Evolutionary conservation across 2,113 vertebrate genomes (phyloP), one percentile per base, ranked within the genome.

Genomic region (Pterophyllum scalare): DNA sequence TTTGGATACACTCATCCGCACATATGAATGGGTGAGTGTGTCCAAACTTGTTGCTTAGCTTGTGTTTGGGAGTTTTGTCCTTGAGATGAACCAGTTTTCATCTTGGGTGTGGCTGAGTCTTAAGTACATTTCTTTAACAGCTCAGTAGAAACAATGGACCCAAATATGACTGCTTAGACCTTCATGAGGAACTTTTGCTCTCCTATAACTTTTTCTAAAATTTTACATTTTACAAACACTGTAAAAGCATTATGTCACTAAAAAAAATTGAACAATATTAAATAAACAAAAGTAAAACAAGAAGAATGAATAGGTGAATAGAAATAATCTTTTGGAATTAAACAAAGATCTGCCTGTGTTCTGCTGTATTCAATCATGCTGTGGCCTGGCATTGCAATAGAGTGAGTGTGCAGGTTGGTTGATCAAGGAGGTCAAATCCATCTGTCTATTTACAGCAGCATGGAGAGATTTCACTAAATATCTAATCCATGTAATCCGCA

Each of bases 401-500:
- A 82, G 62, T 61, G 46, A 75, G 43, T 70, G 65, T 46, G 58
- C 9, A 13, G 46, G 56, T 80, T 78, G 83, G 70, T 76, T 83
- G 79, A 60, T 59, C 75, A 49, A 20, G 74, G 54, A 58, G 76
- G n/a, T 75, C 78, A 81, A 67, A 58, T 85, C 93, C 94, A 94
- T 95, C 92, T 94, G 94, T 94, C 94, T 90, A 90, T 93, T 93
- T 92, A 93, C 91, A 91, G 83, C 84, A 65, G 83, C 82, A 80
- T 67, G 59, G 80, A 80, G 85, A 91, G 88, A 94, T 94, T 93
- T 89, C 13, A 58, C 86, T 94, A 88, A 94, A 94, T 89, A 94
- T 93, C 91, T 94, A 94, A 95, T 94, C 94, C 90, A 82, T 88
- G 59, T 95, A 94, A 92, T 95, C 94, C 91, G 82, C 77, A 65